Evolutionary conservation across 1,140 invertebrate genomes (phyloP).

Genomic region (Aricia agestis): DNA sequence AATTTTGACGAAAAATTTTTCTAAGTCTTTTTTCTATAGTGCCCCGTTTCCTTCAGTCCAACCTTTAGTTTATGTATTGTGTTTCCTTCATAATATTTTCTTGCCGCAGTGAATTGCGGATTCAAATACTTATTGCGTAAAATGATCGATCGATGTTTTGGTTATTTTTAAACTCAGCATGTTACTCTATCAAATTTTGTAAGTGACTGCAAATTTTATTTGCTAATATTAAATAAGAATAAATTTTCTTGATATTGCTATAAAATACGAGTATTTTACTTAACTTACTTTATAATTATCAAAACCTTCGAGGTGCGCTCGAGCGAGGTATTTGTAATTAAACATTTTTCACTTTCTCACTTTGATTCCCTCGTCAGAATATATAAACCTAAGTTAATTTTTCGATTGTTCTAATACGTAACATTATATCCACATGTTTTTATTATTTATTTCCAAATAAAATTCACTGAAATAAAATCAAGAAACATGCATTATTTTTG

Average conservation of each 20-base stretch:
- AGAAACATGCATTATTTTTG: too few species aligned
- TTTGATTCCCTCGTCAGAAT: background rate
- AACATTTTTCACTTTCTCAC: conserved; percentile 57
- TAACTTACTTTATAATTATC: conserved; percentile 94
- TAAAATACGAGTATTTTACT: background rate
- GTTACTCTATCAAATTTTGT: background rate
- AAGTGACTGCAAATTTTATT: background rate
- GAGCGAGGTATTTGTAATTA: conserved; percentile 84
- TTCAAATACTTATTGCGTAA: background rate
- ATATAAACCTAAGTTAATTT: background rate
- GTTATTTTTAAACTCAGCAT: conserved; percentile 2
- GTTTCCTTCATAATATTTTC: too few species aligned
- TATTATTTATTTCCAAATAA: background rate
- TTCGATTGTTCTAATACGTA: background rate
- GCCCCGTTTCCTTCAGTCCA: too few species aligned
- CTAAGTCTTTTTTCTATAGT: too few species aligned
- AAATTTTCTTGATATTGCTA: background rate
- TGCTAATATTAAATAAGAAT: background rate
- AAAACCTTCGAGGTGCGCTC: conserved; percentile 90
- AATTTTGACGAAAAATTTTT: too few species aligned
- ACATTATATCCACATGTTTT: background rate
- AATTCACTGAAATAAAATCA: background rate
- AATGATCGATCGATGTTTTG: conserved; percentile 1
- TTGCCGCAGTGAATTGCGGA: background rate
- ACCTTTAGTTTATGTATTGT: too few species aligned